Evolutionary conservation across 2,888 invertebrate genomes (phyloP).

Genomic region (Euplagia quadripunctaria): DNA sequence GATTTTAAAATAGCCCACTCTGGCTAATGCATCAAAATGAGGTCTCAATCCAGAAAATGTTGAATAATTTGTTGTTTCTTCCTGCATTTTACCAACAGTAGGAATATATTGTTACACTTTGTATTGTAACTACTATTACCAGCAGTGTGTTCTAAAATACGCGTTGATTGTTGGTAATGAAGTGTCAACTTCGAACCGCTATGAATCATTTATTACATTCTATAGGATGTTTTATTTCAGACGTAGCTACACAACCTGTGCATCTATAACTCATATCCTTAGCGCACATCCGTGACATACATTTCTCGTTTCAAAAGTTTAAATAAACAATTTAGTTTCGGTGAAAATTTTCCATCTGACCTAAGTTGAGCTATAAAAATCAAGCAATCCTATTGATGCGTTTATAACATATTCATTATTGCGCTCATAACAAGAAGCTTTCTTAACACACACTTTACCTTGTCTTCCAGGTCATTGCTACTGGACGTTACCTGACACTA

Average conservation of each 20-base stretch:
- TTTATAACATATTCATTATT: no score
- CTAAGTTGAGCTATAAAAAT: no score
- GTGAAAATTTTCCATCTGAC: no score
- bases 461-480: no score
- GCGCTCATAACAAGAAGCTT: no score
- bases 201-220: constrained; percentile 26
- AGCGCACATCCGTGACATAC: no score
- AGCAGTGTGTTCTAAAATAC: constrained; percentile 18
- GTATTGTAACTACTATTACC: constrained; percentile 18
- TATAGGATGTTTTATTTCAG: constrained; percentile 33
- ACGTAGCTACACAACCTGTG: background rate
- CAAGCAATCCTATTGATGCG: no score
- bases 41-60: constrained; percentile 66
- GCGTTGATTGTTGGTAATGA: constrained; percentile 23
- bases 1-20: constrained; percentile 72
- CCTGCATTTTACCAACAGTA: constrained; percentile 35
- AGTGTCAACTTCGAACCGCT: constrained; percentile 31
- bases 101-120: constrained; percentile 17
- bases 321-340: no score
- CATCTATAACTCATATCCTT: background rate
- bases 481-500: no score
- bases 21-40: constrained; percentile 71
- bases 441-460: background rate
- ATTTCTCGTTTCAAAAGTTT: no score
- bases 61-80: constrained; percentile 31